A percentile compares a stretch with the other conserved stretches of the same genome.
Evolutionary conservation across 2,888 invertebrate species (phyloP).

Genomic region (Conchocele bisecta): DNA sequence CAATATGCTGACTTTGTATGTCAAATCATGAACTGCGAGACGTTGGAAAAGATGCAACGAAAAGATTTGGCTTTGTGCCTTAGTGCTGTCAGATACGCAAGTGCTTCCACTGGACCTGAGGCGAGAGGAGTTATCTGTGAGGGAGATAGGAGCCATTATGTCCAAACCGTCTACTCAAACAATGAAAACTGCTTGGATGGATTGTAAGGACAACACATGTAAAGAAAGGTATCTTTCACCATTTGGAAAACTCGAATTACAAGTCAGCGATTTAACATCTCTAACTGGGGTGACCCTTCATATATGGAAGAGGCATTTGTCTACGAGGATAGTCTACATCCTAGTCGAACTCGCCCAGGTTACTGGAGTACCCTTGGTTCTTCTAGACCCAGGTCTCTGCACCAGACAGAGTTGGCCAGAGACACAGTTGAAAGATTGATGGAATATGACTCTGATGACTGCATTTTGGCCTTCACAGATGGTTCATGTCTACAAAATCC

Average conservation of each 20-base stretch:
- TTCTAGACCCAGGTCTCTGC: not conserved
- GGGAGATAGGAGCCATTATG: not conserved
- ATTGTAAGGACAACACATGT: not conserved
- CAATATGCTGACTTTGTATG: not conserved
- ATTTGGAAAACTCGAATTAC: not conserved
- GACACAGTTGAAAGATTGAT: not conserved
- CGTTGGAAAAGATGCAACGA: not conserved
- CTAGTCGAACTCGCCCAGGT: not conserved
- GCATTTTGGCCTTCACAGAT: not conserved
- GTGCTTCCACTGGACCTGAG: not conserved
- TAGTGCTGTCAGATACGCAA: not conserved
- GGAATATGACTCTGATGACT: not conserved
- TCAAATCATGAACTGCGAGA: not conserved
- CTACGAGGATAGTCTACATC: not conserved
- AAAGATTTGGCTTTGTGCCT: not conserved
- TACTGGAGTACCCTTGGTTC: not conserved
- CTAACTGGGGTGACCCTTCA: not conserved
- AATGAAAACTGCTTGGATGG: not conserved
- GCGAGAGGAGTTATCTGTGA: not conserved
- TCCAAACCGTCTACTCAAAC: not conserved
- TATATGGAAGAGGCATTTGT: not conserved
- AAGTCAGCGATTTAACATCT: not conserved
- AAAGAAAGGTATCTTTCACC: not conserved
- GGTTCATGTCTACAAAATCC: not conserved
- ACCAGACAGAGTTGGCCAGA: not conserved